Conservation (phyloP, 2,888 invertebrate genomes). For the Aspidiotus destructor region DNA sequence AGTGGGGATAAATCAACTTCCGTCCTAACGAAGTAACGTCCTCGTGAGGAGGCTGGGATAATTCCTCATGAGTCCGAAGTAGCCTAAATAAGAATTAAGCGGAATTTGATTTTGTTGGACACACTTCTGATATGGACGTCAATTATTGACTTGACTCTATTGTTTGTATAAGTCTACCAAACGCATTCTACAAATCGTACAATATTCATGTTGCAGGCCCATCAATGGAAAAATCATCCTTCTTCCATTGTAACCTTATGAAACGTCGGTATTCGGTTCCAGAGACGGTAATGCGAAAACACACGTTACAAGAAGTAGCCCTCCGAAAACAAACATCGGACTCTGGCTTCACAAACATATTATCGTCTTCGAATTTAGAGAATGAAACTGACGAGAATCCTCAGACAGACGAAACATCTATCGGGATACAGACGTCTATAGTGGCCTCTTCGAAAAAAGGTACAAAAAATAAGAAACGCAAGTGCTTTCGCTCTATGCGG, state of each 20-base stretch:
- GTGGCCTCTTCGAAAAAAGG: not conserved
- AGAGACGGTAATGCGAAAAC: conserved; percentile 30
- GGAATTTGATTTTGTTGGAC: too few species aligned
- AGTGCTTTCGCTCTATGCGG: conserved; percentile 18
- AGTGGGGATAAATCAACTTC: too few species aligned
- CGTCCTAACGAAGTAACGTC: too few species aligned
- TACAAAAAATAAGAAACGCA: conserved; percentile 5
- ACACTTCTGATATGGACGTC: too few species aligned
- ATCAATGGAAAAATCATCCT: conserved; percentile 22
- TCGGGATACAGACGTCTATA: not conserved
- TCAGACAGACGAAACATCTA: conserved; percentile 15
- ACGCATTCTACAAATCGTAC: too few species aligned
- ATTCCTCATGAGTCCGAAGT: too few species aligned
- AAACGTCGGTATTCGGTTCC: conserved; percentile 31
- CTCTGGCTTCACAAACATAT: too few species aligned
- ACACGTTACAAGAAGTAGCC: conserved; percentile 17
- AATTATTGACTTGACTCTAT: too few species aligned
- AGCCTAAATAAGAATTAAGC: too few species aligned
- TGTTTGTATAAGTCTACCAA: too few species aligned
- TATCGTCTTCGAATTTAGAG: not conserved
- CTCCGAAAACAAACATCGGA: conserved; percentile 6
- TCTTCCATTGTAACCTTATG: conserved; percentile 24
- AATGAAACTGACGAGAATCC: conserved; percentile 20
- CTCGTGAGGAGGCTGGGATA: too few species aligned
- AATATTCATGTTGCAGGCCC: too few species aligned